Evolutionary conservation across 2,888 invertebrate genomes (phyloP).

Genomic region (Paralinhomoeus sp.): DNA sequence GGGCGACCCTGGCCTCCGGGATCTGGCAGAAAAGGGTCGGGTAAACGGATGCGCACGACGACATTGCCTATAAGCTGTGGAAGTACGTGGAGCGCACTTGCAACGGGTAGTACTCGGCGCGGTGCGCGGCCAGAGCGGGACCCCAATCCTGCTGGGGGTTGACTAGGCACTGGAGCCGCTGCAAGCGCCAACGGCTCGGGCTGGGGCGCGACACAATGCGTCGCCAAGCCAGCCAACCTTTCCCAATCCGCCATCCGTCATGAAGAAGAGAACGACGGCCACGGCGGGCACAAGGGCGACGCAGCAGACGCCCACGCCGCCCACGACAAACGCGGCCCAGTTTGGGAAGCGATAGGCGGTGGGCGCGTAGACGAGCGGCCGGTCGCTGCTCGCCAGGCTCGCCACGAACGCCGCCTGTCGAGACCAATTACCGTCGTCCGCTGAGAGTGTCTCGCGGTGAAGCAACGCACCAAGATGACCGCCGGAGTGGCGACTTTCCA

Average conservation of each 20-base stretch:
- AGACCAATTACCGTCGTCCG: no score
- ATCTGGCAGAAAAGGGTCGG: no score
- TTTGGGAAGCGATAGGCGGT: conserved; percentile 35
- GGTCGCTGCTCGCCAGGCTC: conserved; percentile 38
- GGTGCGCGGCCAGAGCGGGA: conserved; percentile 24
- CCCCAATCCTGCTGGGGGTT: conserved; percentile 25
- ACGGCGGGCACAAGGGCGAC: conserved; percentile 45
- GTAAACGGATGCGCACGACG: no score
- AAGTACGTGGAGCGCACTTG: no score
- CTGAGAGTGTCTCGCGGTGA: no score
- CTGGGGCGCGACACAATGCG: no score
- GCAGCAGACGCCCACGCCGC: conserved; percentile 46
- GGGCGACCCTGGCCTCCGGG: no score
- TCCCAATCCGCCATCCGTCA: conserved; percentile 8
- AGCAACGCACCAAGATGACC: conserved; percentile 46
- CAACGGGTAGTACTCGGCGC: conserved; percentile 20
- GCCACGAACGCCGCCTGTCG: no score
- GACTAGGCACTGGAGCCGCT: conserved; percentile 19
- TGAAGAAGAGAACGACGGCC: conserved; percentile 31
- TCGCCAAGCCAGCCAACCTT: no score
- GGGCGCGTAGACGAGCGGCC: conserved; percentile 39
- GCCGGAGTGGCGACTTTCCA: conserved; percentile 49
- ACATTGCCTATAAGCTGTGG: no score
- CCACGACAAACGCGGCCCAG: conserved; percentile 42
- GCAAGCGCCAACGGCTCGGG: conserved; percentile 3